Evolutionary conservation across 2,797 vertebrate genomes (phyloP).

Genomic region (Pseudomugil tenellus): DNA sequence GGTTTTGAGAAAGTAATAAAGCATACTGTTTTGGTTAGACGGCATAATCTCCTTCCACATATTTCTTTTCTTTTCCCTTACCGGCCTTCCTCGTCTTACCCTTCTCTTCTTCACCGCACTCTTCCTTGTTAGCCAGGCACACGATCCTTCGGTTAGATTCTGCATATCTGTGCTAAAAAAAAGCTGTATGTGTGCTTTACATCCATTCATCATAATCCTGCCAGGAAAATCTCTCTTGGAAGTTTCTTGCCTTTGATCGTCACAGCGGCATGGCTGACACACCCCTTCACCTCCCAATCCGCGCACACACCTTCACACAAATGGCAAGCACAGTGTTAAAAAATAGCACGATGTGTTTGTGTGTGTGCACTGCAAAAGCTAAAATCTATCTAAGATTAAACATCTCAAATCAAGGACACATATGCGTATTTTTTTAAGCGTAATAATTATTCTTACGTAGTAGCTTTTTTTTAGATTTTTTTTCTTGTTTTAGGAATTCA

Average conservation of each 20-base stretch:
- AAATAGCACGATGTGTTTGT: constrained; percentile 11
- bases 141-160: constrained; percentile 32
- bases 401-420: too few species aligned
- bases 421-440: too few species aligned
- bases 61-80: constrained; percentile 20
- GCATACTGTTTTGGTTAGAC: constrained; percentile 53
- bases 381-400: too few species aligned
- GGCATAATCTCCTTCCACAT: constrained; percentile 50
- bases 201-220: constrained; percentile 58
- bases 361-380: too few species aligned
- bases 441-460: too few species aligned
- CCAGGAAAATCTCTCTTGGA: constrained; percentile 47
- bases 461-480: too few species aligned
- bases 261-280: constrained; percentile 42
- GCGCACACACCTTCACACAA: constrained; percentile 33
- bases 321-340: constrained; percentile 16
- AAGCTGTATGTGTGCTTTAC: constrained; percentile 6
- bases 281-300: constrained; percentile 44
- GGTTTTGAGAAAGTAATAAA: constrained; percentile 53
- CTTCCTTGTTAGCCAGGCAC: constrained; percentile 34
- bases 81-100: constrained; percentile 32
- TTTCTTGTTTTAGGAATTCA: too few species aligned
- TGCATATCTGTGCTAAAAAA: constrained; percentile 14
- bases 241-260: constrained; percentile 65
- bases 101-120: constrained; percentile 11